These are phyloP conservation scores for Melangyna quadrimaculata DNA, from an alignment of 2,888 invertebrate species.

Conservation along the genomic window DNA sequence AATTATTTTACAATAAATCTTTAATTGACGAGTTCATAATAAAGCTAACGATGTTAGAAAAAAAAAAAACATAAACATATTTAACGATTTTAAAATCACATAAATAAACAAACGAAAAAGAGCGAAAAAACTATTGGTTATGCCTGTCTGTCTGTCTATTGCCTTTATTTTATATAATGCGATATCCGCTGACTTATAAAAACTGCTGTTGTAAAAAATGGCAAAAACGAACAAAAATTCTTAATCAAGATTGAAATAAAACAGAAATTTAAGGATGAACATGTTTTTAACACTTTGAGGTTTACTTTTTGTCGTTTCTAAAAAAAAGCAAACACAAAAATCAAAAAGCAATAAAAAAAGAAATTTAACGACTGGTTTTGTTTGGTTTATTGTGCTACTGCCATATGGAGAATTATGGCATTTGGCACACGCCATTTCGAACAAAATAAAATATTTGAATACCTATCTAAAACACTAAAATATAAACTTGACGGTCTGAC, in stretches of 20 bases:
- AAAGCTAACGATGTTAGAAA: background rate
- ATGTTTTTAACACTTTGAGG: background rate
- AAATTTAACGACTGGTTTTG: background rate
- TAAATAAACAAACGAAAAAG: background rate
- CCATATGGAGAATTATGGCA: background rate
- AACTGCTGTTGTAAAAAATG: background rate
- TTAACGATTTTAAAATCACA: background rate
- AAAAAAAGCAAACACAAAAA: background rate
- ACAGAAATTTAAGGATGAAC: background rate
- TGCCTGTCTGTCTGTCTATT: background rate
- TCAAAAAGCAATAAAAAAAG: background rate
- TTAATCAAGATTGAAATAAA: background rate
- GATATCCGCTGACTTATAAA: background rate
- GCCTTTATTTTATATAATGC: background rate
- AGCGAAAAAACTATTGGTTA: too few relatives aligned
- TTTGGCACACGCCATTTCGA: background rate
- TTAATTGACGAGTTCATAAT: background rate
- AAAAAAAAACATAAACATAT: background rate
- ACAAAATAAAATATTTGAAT: background rate
- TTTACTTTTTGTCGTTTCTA: background rate
- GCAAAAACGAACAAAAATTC: background rate
- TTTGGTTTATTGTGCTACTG: background rate
- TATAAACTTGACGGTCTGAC: too few relatives aligned
- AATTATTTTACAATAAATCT: conserved; percentile 3
- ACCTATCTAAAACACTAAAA: too few relatives aligned